Conservation (phyloP, 2,888 invertebrate species). For the Macrosoma leucophasiata region DNA sequence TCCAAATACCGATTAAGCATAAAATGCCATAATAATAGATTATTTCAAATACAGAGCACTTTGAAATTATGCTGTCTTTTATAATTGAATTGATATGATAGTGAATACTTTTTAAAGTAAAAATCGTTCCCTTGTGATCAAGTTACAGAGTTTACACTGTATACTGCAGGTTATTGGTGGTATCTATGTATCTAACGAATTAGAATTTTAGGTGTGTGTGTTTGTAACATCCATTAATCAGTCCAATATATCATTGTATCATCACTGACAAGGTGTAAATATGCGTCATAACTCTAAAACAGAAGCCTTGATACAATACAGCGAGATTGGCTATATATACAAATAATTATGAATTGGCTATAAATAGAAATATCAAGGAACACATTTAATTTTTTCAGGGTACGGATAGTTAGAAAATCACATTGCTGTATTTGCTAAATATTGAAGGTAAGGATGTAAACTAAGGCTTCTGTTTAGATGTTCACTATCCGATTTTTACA, state of each 20-base stretch:
- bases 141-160: not conserved
- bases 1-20: too few species aligned
- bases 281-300: slow-evolving; percentile 9
- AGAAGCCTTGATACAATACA: slow-evolving; percentile 14
- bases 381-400: slow-evolving; percentile 50
- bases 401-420: slow-evolving; percentile 63
- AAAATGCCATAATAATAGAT: too few species aligned
- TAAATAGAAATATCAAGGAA: too few species aligned
- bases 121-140: slow-evolving; percentile 1
- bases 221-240: slow-evolving; percentile 1
- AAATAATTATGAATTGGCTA: too few species aligned
- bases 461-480: slow-evolving; percentile 57
- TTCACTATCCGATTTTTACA: too few species aligned
- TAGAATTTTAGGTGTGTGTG: slow-evolving; percentile 1
- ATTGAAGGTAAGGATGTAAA: slow-evolving; percentile 40
- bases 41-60: too few species aligned
- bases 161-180: slow-evolving; percentile 1
- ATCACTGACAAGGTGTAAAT: not conserved
- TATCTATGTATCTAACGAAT: too few species aligned
- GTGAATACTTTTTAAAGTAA: too few species aligned
- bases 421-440: slow-evolving; percentile 63
- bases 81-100: too few species aligned
- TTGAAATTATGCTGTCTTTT: too few species aligned
- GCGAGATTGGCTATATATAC: too few species aligned
- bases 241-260: slow-evolving; percentile 2